Evolutionary conservation across 2,888 invertebrate genomes (phyloP).

Genomic region (Tipula unca): DNA sequence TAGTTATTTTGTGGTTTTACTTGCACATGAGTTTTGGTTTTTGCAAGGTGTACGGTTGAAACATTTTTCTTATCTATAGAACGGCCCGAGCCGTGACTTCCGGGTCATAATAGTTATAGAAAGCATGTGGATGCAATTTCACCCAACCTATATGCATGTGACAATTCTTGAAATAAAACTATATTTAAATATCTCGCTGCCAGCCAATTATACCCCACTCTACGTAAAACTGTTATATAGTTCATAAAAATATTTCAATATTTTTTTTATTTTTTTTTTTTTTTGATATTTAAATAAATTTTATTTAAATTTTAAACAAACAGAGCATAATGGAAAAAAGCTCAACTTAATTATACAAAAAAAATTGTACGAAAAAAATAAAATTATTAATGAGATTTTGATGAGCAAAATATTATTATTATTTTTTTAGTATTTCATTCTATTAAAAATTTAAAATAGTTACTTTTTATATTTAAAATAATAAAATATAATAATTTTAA

Average conservation of each 20-base stretch:
- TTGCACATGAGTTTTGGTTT: too few species aligned
- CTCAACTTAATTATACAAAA: background rate
- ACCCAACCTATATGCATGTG: too few species aligned
- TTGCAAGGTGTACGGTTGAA: too few species aligned
- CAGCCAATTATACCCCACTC: background rate
- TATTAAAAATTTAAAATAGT: background rate
- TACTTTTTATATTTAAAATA: background rate
- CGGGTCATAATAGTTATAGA: too few species aligned
- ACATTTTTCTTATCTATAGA: too few species aligned
- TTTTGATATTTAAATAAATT: background rate
- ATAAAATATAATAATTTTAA: background rate
- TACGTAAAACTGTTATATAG: background rate
- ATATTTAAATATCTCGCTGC: background rate
- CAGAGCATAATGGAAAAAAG: background rate
- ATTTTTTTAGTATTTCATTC: background rate
- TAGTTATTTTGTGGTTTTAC: too few species aligned
- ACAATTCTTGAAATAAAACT: too few species aligned
- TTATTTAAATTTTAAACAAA: background rate
- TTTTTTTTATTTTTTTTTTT: too few species aligned
- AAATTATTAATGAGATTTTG: background rate
- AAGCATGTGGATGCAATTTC: too few species aligned
- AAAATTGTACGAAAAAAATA: background rate
- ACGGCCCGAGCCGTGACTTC: too few species aligned
- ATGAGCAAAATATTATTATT: background rate
- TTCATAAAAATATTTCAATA: background rate